These are phyloP conservation scores for Paradoxurus hermaphroditus DNA, from an alignment of 2,113 vertebrate species.

Conservation along the genomic window DNA sequence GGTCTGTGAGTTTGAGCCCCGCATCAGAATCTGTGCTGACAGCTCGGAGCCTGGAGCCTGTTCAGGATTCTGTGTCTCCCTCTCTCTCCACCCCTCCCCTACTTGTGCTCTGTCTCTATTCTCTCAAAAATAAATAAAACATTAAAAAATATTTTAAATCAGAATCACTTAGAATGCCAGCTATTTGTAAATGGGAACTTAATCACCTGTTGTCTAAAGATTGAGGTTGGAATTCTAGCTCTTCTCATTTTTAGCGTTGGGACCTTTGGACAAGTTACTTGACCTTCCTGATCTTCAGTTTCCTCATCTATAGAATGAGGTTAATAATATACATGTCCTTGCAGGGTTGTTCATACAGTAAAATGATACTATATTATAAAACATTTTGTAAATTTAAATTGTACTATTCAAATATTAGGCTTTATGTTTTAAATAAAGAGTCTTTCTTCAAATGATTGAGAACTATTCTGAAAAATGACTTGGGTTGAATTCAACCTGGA, in stretches of 20 bases:
- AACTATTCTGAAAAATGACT: neutral
- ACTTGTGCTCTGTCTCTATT: too few relatives aligned
- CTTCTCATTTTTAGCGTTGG: neutral
- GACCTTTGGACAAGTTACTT: neutral
- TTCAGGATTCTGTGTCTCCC: too few relatives aligned
- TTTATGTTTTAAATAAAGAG: neutral
- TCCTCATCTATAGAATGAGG: neutral
- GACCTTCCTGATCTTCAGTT: neutral
- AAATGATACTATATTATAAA: neutral
- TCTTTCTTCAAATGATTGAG: neutral
- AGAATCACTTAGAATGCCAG: neutral
- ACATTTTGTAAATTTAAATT: slow-evolving; percentile 33
- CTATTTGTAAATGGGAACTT: slow-evolving; percentile 2
- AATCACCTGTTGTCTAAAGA: neutral
- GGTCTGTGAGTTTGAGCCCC: too few relatives aligned
- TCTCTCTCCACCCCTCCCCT: too few relatives aligned
- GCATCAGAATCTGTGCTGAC: too few relatives aligned
- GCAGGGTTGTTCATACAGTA: neutral
- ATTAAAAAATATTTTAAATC: too few relatives aligned
- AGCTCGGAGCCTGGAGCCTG: too few relatives aligned
- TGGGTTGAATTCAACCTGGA: slow-evolving; percentile 9
- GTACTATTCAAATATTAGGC: neutral
- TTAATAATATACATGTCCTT: neutral
- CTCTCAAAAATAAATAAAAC: too few relatives aligned
- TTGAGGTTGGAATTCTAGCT: neutral